Evolutionary conservation across 2,113 vertebrate genomes (phyloP), one percentile per base, ranked within the genome.

Genomic region (Protomyctophum bolini): DNA sequence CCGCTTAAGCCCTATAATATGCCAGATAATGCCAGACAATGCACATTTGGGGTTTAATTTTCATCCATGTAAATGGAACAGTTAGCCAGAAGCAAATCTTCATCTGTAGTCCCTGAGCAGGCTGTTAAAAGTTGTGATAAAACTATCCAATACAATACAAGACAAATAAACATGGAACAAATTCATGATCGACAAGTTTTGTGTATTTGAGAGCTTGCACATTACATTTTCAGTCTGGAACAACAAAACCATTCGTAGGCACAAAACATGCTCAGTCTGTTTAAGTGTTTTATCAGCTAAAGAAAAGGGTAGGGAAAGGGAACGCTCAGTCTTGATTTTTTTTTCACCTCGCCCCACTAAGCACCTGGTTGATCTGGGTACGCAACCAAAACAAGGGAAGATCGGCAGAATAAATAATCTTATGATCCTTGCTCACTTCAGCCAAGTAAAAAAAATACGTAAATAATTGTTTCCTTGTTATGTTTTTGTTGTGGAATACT

Each of bases 371-470:
- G 57, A 15, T 66, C 58, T 58, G 65, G 21, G 71, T 14, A 70
- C 4, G 9, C 46, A 54, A 70, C 45, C 52, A 77, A 78, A 85
- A 72, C 79, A 83, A 58, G 77, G 66, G 41, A 69, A 78, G 48
- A 68, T 50, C 4, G 55, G 71, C 58, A 54, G 52, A 78, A 76
- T 62, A 78, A 63, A 66, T 11, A 45, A 21, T n/a, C 28, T 59
- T 49, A 7, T 8, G 11, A 54, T 11, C n/a, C n/a, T 54, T n/a
- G 12, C 47, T 6, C 33, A 15, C n/a, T 60, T 60, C 45, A 7
- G 29, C 33, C 6, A 4, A 12, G 62, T 41, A n/a, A n/a, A n/a
- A 4, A 41, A 41, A 41, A 21, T 21, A 21, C 21, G 2, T 41
- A 41, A 41, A 41, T 41, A 41, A 41, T 41, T 41, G 33, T 41